Evolutionary conservation across 1,140 invertebrate species (phyloP).

Genomic region (Drosophila jambulina): DNA sequence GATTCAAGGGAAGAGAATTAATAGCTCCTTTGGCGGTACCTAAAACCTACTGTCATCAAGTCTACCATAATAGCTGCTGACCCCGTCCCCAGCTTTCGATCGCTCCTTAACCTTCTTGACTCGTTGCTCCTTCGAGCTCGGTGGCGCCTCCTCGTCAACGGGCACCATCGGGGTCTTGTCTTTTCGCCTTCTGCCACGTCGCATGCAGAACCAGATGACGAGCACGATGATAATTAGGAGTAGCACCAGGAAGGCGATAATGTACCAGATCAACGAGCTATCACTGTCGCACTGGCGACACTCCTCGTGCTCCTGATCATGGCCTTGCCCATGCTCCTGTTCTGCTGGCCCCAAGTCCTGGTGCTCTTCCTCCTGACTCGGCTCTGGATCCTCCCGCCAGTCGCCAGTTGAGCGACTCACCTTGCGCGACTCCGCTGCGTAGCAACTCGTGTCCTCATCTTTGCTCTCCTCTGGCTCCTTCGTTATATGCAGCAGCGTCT

Average conservation of each 20-base stretch:
- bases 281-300: constrained; percentile 51
- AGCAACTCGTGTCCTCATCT: not conserved
- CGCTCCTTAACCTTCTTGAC: not conserved
- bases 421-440: constrained; percentile 11
- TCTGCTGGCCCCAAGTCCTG: not conserved
- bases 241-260: constrained; percentile 41
- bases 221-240: constrained; percentile 51
- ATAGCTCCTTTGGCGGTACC: not conserved
- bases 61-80: not conserved
- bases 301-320: constrained; percentile 18
- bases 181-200: constrained; percentile 7
- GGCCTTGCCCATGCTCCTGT: not conserved
- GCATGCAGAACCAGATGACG: constrained; percentile 57
- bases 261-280: constrained; percentile 33
- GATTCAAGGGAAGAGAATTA: not conserved
- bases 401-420: constrained; percentile 26
- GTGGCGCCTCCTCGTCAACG: not conserved
- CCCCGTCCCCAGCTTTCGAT: not conserved
- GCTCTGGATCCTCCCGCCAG: not conserved
- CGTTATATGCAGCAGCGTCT: constrained; percentile 16
- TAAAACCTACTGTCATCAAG: not conserved
- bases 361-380: not conserved
- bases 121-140: not conserved
- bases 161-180: not conserved
- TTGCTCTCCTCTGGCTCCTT: not conserved